Evolutionary conservation across 2,113 vertebrate species (phyloP).

Genomic region (Gnathonemus longibarbis): DNA sequence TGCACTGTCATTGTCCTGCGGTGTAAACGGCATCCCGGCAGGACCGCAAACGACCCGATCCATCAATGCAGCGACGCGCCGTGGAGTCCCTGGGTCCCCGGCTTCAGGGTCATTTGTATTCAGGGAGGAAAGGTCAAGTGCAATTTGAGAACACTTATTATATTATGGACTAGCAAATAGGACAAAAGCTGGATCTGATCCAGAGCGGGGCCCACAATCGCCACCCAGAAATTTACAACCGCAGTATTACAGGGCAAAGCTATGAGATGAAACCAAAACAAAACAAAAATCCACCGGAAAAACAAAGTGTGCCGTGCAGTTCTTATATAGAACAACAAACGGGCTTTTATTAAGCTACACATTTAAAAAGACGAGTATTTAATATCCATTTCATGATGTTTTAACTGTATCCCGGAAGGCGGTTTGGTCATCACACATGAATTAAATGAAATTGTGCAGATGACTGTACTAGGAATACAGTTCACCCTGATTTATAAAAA

Average conservation of each 20-base stretch:
- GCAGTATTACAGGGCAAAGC: not conserved
- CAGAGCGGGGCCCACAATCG: not conserved
- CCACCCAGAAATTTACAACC: not conserved
- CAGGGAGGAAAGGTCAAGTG: not conserved
- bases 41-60: not conserved
- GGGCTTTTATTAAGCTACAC: not conserved
- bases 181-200: not conserved
- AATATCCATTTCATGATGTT: not conserved
- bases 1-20: constrained; percentile 38
- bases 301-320: not conserved
- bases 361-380: not conserved
- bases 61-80: constrained; percentile 29
- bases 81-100: constrained; percentile 23
- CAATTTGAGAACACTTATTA: not conserved
- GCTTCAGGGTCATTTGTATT: constrained; percentile 12
- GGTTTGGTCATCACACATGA: not conserved
- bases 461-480: not conserved
- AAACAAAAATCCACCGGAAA: not conserved
- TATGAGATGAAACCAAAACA: not conserved
- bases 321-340: not conserved
- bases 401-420: not conserved
- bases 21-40: not conserved
- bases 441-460: not conserved
- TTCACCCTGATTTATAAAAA: not conserved
- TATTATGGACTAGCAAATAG: not conserved